Conservation (phyloP, 2,888 invertebrate genomes). For the Bedellia somnulentella region DNA sequence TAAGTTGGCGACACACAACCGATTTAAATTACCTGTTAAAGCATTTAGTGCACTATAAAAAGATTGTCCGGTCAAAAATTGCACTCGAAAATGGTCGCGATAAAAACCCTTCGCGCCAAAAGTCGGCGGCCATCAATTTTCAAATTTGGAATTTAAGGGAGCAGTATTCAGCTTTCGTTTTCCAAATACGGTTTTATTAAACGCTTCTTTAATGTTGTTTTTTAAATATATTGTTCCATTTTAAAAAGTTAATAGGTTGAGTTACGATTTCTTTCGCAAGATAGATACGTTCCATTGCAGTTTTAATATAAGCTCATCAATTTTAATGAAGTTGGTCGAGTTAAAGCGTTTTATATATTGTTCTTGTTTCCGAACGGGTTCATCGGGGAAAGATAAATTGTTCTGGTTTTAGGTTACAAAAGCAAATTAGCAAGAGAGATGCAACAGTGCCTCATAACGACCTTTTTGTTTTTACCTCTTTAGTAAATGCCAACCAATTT, state of each 20-base stretch:
- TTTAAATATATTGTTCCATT: constrained; percentile 3
- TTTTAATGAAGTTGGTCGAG: constrained; percentile 20
- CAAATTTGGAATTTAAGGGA: constrained; percentile 3
- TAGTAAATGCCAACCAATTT: no score
- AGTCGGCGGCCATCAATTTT: constrained; percentile 1
- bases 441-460: constrained; percentile 1
- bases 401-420: not conserved
- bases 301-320: constrained; percentile 26
- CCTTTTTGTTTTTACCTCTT: no score
- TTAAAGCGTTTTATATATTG: constrained; percentile 2
- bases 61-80: constrained; percentile 1
- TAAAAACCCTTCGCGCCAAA: constrained; percentile 1
- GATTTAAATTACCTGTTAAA: constrained; percentile 4
- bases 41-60: constrained; percentile 2
- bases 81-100: constrained; percentile 3
- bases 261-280: constrained; percentile 19
- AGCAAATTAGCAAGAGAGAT: constrained; percentile 1
- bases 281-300: constrained; percentile 17
- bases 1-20: no score
- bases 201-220: constrained; percentile 2
- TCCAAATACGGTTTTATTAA: constrained; percentile 3
- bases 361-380: constrained; percentile 2
- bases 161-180: constrained; percentile 4
- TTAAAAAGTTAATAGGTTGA: constrained; percentile 3
- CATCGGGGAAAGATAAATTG: constrained; percentile 2